Conservation (phyloP, 2,888 invertebrate species). For the Emesis castigata region DNA sequence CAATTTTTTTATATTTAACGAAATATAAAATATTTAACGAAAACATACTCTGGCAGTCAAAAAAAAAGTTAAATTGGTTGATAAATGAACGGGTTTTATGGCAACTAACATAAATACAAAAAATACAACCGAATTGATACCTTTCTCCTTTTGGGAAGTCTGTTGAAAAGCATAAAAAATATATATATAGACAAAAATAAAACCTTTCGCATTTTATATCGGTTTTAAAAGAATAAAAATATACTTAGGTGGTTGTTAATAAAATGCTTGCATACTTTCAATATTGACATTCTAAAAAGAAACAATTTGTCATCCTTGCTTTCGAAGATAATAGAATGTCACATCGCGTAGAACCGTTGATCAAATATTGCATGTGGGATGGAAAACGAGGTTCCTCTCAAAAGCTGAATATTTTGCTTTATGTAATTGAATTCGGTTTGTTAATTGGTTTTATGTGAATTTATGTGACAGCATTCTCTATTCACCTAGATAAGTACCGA, state of each 20-base stretch:
- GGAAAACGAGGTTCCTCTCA: constrained; percentile 38
- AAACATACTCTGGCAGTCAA: too few relatives aligned
- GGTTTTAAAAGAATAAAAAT: too few relatives aligned
- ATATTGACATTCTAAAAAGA: background rate
- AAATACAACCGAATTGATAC: too few relatives aligned
- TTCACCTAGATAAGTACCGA: background rate
- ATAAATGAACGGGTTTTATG: too few relatives aligned
- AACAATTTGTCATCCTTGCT: constrained; percentile 13
- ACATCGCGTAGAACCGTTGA: constrained; percentile 36
- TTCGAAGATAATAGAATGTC: constrained; percentile 53
- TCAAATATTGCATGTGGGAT: constrained; percentile 50
- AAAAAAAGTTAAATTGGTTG: too few relatives aligned
- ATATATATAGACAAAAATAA: too few relatives aligned
- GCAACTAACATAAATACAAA: too few relatives aligned
- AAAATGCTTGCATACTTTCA: background rate
- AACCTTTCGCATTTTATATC: too few relatives aligned
- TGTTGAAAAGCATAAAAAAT: too few relatives aligned
- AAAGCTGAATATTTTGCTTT: constrained; percentile 38
- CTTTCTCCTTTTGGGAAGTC: too few relatives aligned
- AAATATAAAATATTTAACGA: too few relatives aligned
- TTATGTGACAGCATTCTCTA: background rate
- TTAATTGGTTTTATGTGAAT: constrained; percentile 3
- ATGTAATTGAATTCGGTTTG: background rate
- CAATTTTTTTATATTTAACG: too few relatives aligned
- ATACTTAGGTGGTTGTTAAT: background rate